Evolutionary conservation across 2,113 vertebrate genomes (phyloP), one percentile per base, ranked within the genome.

Genomic region (Campylomormyrus tamandua): DNA sequence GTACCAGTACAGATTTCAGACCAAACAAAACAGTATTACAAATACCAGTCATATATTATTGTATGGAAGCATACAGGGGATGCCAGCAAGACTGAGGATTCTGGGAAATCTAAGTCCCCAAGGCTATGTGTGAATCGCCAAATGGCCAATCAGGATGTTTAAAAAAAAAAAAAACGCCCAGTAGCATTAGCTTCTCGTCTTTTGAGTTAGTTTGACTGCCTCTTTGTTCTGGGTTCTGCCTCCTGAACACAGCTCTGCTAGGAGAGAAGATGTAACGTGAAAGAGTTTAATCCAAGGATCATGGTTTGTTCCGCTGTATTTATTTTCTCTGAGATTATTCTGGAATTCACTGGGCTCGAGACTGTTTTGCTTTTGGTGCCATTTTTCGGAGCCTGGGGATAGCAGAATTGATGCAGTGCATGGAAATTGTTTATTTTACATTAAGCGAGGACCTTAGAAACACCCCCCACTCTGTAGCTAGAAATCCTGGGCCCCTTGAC

Each of bases 401-500:
- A 88, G 15, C 89, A 74, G 39, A 24, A 62, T 52, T 35, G 8
- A 5, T 8, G 50, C 58, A 56, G 39, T 3, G 35, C 15, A 2
- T 42, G 48, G 49, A 27, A 31, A 74, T 48, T 56, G 56, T 90
- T 89, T 27, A n/a, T 88, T 90, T 90, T 11, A 66, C 39, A 56
- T 80, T 90, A 39, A 50, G 45, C 13, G 46, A 53, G 83, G 70
- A 31, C 84, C 21, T 89, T 53, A 86, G 70, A 87, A n/a, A 35
- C 4, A 88, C 66, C 48, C 21, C n/a, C 15, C 52, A 46, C 70
- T 58, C 46, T 50, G 39, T 42, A 31, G n/a, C 9, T 70, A 70
- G 9, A 1, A 10, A 70, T 31, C 27, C 62, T 31, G 62, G 62
- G n/a, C 62, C 62, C 62, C 62, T n/a, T 27, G 62, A 27, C n/a